These are phyloP conservation scores for Neolamprologus fasciatus DNA, from an alignment of 2,113 vertebrate genomes.

Conservation along the genomic window DNA sequence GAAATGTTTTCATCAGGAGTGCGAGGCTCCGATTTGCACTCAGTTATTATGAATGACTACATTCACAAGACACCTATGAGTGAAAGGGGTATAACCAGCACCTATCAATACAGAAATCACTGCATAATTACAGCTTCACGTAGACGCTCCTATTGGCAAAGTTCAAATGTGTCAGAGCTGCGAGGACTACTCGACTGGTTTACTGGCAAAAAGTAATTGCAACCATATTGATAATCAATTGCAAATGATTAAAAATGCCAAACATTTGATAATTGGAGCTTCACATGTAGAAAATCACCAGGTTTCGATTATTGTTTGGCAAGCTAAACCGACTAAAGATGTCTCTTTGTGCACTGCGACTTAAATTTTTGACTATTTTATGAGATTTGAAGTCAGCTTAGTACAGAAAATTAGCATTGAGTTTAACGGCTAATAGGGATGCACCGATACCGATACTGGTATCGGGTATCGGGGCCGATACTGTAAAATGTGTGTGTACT, in stretches of 20 bases:
- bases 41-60: not conserved
- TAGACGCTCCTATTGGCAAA: not conserved
- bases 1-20: not conserved
- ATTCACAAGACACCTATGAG: not conserved
- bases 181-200: not conserved
- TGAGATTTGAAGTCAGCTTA: not conserved
- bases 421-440: not conserved
- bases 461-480: too few species aligned
- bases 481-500: too few species aligned
- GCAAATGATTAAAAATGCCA: not conserved
- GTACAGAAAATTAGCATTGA: not conserved
- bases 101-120: not conserved
- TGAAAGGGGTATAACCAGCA: not conserved
- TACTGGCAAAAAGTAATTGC: not conserved
- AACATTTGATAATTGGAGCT: not conserved
- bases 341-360: accelerated
- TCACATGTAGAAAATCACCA: not conserved
- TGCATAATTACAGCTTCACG: not conserved
- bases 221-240: not conserved
- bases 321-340: accelerated
- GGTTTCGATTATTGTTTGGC: not conserved
- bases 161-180: not conserved
- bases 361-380: not conserved
- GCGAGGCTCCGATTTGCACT: not conserved
- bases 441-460: too few species aligned